Evolutionary conservation across 2,888 invertebrate species (phyloP).

Genomic region (Eupeodes latifasciatus): DNA sequence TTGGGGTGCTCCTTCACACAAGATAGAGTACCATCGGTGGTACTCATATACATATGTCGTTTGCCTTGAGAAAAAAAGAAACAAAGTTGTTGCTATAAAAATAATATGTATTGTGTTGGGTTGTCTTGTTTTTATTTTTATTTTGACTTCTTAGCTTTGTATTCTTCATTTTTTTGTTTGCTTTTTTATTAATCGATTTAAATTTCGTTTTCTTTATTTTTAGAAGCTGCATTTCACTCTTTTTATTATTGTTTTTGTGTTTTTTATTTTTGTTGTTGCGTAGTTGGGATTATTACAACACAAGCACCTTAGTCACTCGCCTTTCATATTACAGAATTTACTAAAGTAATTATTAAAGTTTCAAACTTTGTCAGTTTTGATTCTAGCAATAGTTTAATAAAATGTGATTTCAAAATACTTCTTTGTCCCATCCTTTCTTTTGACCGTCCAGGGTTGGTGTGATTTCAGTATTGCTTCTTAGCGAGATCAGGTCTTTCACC

Average conservation of each 20-base stretch:
- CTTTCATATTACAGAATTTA: not conserved
- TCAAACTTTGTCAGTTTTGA: not conserved
- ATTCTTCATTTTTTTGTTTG: slow-evolving; percentile 16
- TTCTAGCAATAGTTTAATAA: too few species aligned
- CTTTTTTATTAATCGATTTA: slow-evolving; percentile 63
- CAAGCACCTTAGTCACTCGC: not conserved
- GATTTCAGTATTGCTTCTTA: too few species aligned
- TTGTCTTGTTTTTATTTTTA: slow-evolving; percentile 38
- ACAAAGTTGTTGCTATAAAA: slow-evolving; percentile 42
- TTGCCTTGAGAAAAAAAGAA: slow-evolving; percentile 36
- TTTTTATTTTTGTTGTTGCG: slow-evolving; percentile 10
- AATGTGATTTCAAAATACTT: too few species aligned
- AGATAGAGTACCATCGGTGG: not conserved
- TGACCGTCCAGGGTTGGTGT: too few species aligned
- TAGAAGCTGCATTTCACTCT: slow-evolving; percentile 50
- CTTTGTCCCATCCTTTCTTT: too few species aligned
- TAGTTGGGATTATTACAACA: slow-evolving; percentile 17
- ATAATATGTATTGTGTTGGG: slow-evolving; percentile 49
- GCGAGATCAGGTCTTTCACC: too few species aligned
- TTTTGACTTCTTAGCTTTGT: slow-evolving; percentile 39
- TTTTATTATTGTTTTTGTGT: slow-evolving; percentile 4
- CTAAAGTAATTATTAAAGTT: not conserved
- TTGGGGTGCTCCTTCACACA: not conserved
- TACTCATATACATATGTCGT: slow-evolving; percentile 18
- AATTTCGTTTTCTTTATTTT: slow-evolving; percentile 67